Evolutionary conservation across 2,888 invertebrate genomes (phyloP), one percentile per base, ranked within the genome.

Genomic region (Euphydryas editha): DNA sequence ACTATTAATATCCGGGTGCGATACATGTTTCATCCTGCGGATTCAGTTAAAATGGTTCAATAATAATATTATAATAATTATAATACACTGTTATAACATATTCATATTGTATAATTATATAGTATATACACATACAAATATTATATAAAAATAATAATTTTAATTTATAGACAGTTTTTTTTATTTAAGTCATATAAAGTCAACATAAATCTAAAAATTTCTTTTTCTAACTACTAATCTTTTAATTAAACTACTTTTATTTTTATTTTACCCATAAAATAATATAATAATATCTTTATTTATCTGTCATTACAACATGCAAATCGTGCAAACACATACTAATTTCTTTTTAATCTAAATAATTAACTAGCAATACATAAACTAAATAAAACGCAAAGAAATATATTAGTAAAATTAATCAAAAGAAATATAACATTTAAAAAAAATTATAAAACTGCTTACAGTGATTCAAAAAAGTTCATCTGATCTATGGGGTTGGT

Each of bases 401-500:
- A 71, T 67, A 67, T 73, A 70, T 67, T 73, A 69, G 71, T 67
- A 60, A 68, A 68, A 60, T 59, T 67, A 65, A 66, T 61, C 49
- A 5, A 21, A 63, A 76, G 72, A 70, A 66, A 76, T 54, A 62
- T 66, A 72, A 74, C 61, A 76, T 64, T 69, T 74, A 70, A 76
- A 70, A 76, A 79, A 81, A 75, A 77, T n/a, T n/a, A 74, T 82
- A 87, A 85, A 82, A 70, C 81, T 84, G 87, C 92, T 92, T 92
- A 92, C 92, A 92, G 88, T 81, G 92, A 90, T 78, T 92, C 92
- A 90, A 92, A 92, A 92, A 92, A 92, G 90, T 90, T 92, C 90
- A 92, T 91, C 89, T 92, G 92, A 90, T 92, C 92, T 86, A 90
- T 86, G 82, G 92, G 92, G 91, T 91, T 92, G 86, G 92, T 92